Percentiles rank a stretch among this genome's conserved stretches.
Conservation (phyloP, 2,888 invertebrate genomes). For the Coelinius sp. region DNA sequence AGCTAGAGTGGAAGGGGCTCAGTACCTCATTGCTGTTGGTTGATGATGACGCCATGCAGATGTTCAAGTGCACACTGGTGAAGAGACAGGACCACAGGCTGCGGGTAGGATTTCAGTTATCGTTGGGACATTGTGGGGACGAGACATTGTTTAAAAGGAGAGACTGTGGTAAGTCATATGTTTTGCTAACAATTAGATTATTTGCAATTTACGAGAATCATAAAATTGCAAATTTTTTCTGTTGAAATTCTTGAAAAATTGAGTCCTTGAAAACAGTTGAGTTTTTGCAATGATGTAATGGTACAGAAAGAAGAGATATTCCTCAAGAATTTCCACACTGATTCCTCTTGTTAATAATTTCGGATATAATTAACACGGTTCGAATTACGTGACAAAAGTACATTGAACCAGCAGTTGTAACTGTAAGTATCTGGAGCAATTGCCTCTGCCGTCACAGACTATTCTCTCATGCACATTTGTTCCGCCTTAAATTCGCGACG, state of each 20-base stretch:
- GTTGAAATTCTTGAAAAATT: background rate
- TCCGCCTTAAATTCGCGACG: constrained; percentile 56
- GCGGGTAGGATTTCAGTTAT: constrained; percentile 51
- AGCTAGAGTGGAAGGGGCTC: constrained; percentile 24
- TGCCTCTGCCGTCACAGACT: constrained; percentile 43
- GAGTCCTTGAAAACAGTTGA: background rate
- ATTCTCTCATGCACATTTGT: constrained; percentile 58
- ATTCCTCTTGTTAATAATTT: constrained; percentile 13
- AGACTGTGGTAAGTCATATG: constrained; percentile 38
- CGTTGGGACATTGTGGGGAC: constrained; percentile 38
- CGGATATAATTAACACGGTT: constrained; percentile 29
- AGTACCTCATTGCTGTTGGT: constrained; percentile 30
- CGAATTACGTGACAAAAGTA: constrained; percentile 38
- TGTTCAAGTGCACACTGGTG: constrained; percentile 42
- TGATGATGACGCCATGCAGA: constrained; percentile 42
- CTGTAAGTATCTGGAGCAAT: constrained; percentile 61
- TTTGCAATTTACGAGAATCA: background rate
- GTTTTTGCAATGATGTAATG: background rate
- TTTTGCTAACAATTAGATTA: background rate
- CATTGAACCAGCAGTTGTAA: constrained; percentile 52
- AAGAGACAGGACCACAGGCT: background rate
- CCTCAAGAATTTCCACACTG: constrained; percentile 15
- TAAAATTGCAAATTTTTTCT: background rate
- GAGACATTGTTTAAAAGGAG: background rate
- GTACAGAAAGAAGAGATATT: background rate